Evolutionary conservation across 2,113 vertebrate species (phyloP).

Genomic region (Siniperca knerii): DNA sequence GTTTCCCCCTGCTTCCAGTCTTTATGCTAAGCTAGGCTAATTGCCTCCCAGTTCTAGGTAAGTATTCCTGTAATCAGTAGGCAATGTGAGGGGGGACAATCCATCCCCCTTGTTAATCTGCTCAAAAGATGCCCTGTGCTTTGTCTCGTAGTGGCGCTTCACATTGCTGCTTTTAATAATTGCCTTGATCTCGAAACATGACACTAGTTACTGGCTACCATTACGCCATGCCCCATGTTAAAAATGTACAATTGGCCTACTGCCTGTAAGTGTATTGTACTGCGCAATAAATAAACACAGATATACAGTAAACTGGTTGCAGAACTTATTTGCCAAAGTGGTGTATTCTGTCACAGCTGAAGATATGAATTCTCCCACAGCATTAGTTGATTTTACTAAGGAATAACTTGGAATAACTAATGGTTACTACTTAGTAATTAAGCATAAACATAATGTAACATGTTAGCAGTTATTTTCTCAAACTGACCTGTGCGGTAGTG

Average conservation of each 20-base stretch:
- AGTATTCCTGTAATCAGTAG: no score
- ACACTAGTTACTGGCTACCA: no score
- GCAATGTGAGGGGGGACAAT: no score
- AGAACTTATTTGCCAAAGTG: background rate
- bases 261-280: background rate
- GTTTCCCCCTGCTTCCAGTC: background rate
- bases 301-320: background rate
- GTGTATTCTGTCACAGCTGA: background rate
- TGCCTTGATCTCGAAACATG: no score
- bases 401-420: background rate
- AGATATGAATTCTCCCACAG: background rate
- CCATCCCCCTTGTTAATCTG: no score
- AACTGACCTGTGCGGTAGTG: background rate
- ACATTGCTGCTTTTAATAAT: no score
- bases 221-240: no score
- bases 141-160: no score
- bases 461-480: slow-evolving; percentile 1
- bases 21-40: slow-evolving; percentile 46
- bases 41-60: background rate
- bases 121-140: no score
- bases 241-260: no score
- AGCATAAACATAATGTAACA: background rate
- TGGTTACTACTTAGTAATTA: background rate
- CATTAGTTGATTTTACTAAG: background rate
- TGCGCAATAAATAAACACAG: slow-evolving; percentile 1